Base-by-base conservation (phyloP, 2,113 vertebrate genomes). In the Myotis davidii region DNA sequence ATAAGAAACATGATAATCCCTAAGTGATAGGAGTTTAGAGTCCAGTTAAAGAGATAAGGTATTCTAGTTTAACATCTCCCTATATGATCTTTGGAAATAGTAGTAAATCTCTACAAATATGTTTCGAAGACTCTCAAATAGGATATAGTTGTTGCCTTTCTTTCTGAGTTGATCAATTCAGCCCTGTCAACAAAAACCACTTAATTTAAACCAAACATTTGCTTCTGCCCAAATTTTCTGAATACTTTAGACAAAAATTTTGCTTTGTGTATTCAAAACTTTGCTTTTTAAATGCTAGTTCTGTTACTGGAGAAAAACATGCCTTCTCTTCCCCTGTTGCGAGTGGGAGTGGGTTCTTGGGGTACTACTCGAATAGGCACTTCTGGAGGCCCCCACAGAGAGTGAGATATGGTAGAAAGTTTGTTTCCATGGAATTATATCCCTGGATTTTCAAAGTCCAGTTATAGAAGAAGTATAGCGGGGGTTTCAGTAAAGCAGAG, bases 211-310 rank as follows among this genome's bases (percentile, higher is more conserved):
- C n/a, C 52, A 34, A 77, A 65, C 39, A 21, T 74, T 95, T 90
- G 70, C 20, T 65, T 48, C 67, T 85, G 32, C 56, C n/a, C 50
- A 69, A 50, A 50, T 81, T 85, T 79, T 83, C 61, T 34, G 39
- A 96, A 84, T 29, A 50, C 9, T 82, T 90, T 23, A 90, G 81
- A 87, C 67, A 59, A 86, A 95, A 92, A 3, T 76, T 90, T n/a
- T 73, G 69, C 72, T 48, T 69, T 13, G 2, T 45, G 1, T 72
- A n/a, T n/a, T n/a, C n/a, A n/a, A n/a, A n/a, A n/a, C n/a, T n/a
- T n/a, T n/a, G n/a, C n/a, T n/a, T n/a, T n/a, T n/a, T 91, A 27
- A 79, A 76, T 77, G 13, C 13, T 87, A 87, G 6, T 25, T 65
- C 64, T 67, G 29, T 67, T n/a, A 67, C n/a, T 6, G 32, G 32